Base-by-base conservation (phyloP, 2,797 vertebrate genomes). In the Anabacerthia variegaticeps region DNA sequence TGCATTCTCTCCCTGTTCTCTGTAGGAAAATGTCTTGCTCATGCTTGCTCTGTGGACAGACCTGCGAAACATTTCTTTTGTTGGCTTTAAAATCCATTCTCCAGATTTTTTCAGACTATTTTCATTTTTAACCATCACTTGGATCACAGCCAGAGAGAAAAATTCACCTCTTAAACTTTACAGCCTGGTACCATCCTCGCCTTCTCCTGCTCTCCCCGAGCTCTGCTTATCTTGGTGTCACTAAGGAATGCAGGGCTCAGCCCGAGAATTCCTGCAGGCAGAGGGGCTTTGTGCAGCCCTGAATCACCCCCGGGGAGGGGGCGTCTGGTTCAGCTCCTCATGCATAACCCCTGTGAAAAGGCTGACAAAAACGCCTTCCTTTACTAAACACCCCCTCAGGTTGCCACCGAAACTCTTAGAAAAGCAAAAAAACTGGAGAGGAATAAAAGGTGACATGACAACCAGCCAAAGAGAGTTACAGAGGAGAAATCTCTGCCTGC, bases 221-320 rank as follows among this genome's bases (percentile, higher is more conserved):
- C 43, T 75, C 65, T 85, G 92, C 92, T 98, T 98, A 98, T 98
- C 98, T 96, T 34, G 2, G 69, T 97, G 97, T 98, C 98, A 98
- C 82, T 85, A n/a, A 97, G 96, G 97, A 98, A 98, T 98, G 98
- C 85, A 83, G 68, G 28, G 73, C 95, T 93, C 86, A 86, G 65
- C 82, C 75, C 11, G 30, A 87, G 93, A 96, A 97, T 97, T 97
- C 75, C 88, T 71, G 55, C 67, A 56, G 54, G 93, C 84, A 56
- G 43, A 55, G 76, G 66, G 87, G 84, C 90, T 95, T 91, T 83
- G 94, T 76, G 44, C 76, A 73, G 75, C 56, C 49, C 49, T 85
- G 93, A 78, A 96, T 95, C 86, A 41, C 61, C 58, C 58, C 59
- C 30, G 12, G 67, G 67, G 76, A 88, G 39, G 61, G 46, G 85